These are phyloP conservation scores for Dreissena rostriformis DNA, from an alignment of 1,140 invertebrate species.

Conservation along the genomic window DNA sequence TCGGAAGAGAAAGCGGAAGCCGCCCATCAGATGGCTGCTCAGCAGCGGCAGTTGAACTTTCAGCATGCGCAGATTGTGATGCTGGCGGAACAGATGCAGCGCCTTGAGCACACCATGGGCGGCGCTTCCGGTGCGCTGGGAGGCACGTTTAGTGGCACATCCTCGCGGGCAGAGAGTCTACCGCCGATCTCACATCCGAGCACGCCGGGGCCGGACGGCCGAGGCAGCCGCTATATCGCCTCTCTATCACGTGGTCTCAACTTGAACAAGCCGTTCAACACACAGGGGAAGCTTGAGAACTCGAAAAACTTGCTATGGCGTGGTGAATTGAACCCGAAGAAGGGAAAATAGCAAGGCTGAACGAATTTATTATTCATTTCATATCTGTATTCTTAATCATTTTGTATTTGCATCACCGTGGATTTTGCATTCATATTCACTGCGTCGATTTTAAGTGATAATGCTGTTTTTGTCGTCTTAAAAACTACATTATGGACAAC, in stretches of 20 bases:
- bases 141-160: slow-evolving; percentile 24
- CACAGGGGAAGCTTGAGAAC: slow-evolving; percentile 61
- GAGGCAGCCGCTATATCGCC: slow-evolving; percentile 37
- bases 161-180: slow-evolving; percentile 25
- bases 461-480: no score
- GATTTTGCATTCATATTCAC: no score
- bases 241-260: slow-evolving; percentile 40
- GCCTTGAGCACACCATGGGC: slow-evolving; percentile 42
- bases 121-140: slow-evolving; percentile 35
- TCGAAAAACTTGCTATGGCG: slow-evolving; percentile 66
- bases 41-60: slow-evolving; percentile 64
- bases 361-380: no score
- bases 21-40: slow-evolving; percentile 50
- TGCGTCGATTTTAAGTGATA: no score
- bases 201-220: slow-evolving; percentile 41
- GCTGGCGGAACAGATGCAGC: slow-evolving; percentile 63
- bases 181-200: slow-evolving; percentile 39
- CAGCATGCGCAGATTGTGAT: slow-evolving; percentile 66
- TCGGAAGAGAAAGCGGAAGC: slow-evolving; percentile 59
- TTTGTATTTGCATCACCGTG: no score
- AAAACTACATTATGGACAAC: no score
- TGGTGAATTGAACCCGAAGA: slow-evolving; percentile 35
- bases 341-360: slow-evolving; percentile 15
- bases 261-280: slow-evolving; percentile 58
- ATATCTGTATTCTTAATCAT: no score